Conservation (phyloP, 1,140 invertebrate genomes). For the Hestina assimilis region DNA sequence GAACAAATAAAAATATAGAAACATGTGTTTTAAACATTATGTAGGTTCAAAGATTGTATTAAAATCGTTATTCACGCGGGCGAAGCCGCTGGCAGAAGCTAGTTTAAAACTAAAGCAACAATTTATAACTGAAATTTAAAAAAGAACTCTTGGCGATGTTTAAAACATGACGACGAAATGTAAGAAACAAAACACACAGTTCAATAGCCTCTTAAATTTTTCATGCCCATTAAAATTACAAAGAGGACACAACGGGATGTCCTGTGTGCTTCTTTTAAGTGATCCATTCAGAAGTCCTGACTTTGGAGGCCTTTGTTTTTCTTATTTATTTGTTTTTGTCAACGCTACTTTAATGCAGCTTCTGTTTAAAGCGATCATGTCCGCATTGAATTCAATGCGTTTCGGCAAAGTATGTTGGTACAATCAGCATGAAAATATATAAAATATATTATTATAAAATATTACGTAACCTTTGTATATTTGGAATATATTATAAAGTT, state of each 20-base stretch:
- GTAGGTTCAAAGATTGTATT: no score
- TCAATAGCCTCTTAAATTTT: slow-evolving; percentile 5
- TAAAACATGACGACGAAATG: slow-evolving; percentile 3
- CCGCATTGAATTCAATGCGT: slow-evolving; percentile 57
- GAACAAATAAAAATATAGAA: no score
- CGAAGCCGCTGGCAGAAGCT: no score
- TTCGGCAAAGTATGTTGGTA: slow-evolving; percentile 38
- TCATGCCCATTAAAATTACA: slow-evolving; percentile 34
- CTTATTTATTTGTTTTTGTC: slow-evolving; percentile 39
- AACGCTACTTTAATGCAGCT: slow-evolving; percentile 48
- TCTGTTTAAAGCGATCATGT: slow-evolving; percentile 51
- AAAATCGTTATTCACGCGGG: no score
- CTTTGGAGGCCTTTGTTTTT: slow-evolving; percentile 30
- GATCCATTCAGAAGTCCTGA: slow-evolving; percentile 48
- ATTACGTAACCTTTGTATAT: no score
- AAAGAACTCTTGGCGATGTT: not conserved
- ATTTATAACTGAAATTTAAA: not conserved
- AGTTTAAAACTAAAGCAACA: no score
- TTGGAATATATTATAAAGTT: no score
- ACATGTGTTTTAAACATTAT: no score
- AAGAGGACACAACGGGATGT: slow-evolving; percentile 40
- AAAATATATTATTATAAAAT: not conserved
- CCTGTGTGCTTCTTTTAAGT: slow-evolving; percentile 39
- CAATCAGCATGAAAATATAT: slow-evolving; percentile 19
- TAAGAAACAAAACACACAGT: not conserved